These are phyloP conservation scores for Ciconia stormi DNA, from an alignment of 2,113 vertebrate genomes.

Conservation along the genomic window DNA sequence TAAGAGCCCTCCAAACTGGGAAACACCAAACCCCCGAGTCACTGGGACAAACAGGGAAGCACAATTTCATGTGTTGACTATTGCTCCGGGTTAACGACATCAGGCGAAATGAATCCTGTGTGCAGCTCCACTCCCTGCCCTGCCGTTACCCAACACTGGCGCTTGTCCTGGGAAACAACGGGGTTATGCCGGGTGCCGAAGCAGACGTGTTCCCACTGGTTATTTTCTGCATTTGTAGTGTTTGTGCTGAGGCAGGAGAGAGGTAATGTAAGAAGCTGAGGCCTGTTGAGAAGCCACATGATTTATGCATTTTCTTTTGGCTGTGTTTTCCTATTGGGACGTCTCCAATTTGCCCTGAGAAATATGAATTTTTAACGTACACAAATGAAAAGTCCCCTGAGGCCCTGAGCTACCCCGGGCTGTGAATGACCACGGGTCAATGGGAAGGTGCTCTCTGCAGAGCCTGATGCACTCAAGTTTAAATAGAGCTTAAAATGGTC, in stretches of 20 bases:
- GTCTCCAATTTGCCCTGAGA: background rate
- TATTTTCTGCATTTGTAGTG: background rate
- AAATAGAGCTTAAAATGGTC: background rate
- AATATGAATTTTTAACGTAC: background rate
- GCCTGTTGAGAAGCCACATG: background rate
- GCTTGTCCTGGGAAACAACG: background rate
- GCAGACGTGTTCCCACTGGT: background rate
- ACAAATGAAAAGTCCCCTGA: background rate
- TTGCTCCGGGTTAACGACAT: background rate
- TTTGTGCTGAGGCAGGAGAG: background rate
- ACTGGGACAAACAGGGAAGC: background rate
- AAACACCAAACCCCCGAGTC: background rate
- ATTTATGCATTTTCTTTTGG: background rate
- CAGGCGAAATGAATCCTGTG: background rate
- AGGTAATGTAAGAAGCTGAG: background rate
- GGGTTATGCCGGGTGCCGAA: background rate
- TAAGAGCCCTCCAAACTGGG: background rate
- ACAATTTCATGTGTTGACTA: background rate
- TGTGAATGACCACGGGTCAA: background rate
- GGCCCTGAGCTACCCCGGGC: background rate
- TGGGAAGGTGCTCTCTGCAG: background rate
- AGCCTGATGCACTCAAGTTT: fast-evolving
- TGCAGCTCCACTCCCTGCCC: background rate
- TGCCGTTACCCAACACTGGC: background rate
- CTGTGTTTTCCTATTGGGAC: background rate